Evolutionary conservation across 2,797 vertebrate species (phyloP), one percentile per base, ranked within the genome.

Genomic region (Harpagifer antarcticus): DNA sequence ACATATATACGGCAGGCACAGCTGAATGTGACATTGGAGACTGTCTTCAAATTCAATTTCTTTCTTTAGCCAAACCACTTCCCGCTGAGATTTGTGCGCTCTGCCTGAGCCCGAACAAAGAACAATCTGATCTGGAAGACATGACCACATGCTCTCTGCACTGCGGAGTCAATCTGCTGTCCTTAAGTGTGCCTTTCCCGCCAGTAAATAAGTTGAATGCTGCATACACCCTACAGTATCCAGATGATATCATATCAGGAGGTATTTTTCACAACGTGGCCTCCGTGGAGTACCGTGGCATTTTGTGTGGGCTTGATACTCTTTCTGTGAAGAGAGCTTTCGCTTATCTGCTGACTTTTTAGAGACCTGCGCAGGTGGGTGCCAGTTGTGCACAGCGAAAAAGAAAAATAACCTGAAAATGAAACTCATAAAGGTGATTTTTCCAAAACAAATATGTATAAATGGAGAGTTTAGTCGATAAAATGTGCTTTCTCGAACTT

Each of bases 241-340:
- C 68, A 53, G 78, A 82, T 74, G 3, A 58, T 78, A 88, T 88
- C 86, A 58, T 78, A 88, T 88, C 86, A 11, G 53, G 50, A 60
- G 62, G 68, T 61, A 66, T 87, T 82, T 85, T 61, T 81, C 78
- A 79, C 72, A 49, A 50, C 0, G 17, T 76, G 54, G 68, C 57
- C 57, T 78, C 65, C 3, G 2, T 13, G 50, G 59, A 47, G 37
- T 71, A 20, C 13, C 16, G 62, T 88, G 84, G 65, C 77, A 63
- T 79, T 83, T 79, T 71, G 73, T 44, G 76, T 72, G 23, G 70
- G 54, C 75, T 31, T 16, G 50, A 78, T 80, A 53, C 68, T 74
- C 15, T 57, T 56, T 73, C 33, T 72, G 45, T 78, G 63, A 62
- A 61, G 67, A 78, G 48, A 79, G 71, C 70, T 81, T 64, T 67